phyloP scores from a whole-genome alignment of 2,113 vertebrate species.

The Eurypyga helias region DNA sequence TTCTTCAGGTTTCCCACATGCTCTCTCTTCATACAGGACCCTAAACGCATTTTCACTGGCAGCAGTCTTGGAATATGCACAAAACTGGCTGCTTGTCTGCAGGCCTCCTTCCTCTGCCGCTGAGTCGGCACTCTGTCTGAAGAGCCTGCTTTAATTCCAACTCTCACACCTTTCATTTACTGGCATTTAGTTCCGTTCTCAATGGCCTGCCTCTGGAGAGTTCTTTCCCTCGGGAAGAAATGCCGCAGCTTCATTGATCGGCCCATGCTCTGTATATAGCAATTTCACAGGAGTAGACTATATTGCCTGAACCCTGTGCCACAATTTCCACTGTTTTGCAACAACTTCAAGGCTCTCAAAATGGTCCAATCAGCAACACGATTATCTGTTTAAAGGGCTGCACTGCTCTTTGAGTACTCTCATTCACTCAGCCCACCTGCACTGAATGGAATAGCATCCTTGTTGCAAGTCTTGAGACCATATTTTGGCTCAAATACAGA shows the following conservation, averaged over 20 bases:
- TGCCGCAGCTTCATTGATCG: neutral
- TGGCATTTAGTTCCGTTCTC: neutral
- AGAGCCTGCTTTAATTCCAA: neutral
- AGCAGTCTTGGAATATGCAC: neutral
- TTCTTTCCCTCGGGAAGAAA: slow-evolving; percentile 8
- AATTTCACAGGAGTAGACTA: neutral
- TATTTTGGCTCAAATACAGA: neutral
- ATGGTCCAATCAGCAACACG: neutral
- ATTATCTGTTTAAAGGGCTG: slow-evolving; percentile 13
- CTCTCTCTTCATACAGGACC: neutral
- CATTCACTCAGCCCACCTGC: neutral
- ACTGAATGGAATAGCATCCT: neutral
- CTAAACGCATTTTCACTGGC: neutral
- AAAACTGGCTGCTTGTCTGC: neutral
- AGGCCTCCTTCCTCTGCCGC: neutral
- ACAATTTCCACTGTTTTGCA: slow-evolving; percentile 36
- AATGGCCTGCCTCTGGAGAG: neutral
- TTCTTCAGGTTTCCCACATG: neutral
- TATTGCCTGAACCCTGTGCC: neutral
- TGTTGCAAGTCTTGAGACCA: neutral
- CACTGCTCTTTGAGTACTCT: neutral
- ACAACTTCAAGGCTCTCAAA: neutral
- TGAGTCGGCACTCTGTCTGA: neutral
- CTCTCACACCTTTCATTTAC: neutral
- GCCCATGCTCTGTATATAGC: neutral